Evolutionary conservation across 2,888 invertebrate genomes (phyloP).

Genomic region (Erpobdella octoculata): DNA sequence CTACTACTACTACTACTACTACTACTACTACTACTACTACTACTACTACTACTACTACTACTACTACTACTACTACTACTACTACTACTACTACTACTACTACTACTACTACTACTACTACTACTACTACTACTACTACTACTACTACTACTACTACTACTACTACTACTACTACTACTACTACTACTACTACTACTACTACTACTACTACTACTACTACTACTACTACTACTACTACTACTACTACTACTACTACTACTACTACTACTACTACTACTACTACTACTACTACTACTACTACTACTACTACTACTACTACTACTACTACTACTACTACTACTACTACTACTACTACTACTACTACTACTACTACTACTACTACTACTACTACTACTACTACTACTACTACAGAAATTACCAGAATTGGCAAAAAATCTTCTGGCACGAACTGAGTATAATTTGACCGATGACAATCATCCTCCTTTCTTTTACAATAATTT

Average conservation of each 20-base stretch:
- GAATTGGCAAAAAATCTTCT: no score
- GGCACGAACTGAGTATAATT: no score
- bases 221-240: not conserved
- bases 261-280: conserved; percentile 1
- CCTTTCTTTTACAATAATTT: no score
- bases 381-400: conserved; percentile 1
- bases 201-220: not conserved
- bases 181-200: no score
- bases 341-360: conserved; percentile 1
- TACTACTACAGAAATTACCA: not conserved
- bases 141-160: no score
- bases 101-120: no score
- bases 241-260: conserved; percentile 1
- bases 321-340: not conserved
- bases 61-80: not conserved
- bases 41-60: not conserved
- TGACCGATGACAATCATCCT: no score
- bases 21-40: not conserved
- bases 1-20: not conserved
- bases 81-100: not conserved
- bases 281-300: conserved; percentile 1
- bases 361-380: conserved; percentile 1
- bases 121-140: no score
- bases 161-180: no score
- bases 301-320: conserved; percentile 1